Evolutionary conservation across 1,140 invertebrate genomes (phyloP).

Genomic region (Drosophila subobscura): DNA sequence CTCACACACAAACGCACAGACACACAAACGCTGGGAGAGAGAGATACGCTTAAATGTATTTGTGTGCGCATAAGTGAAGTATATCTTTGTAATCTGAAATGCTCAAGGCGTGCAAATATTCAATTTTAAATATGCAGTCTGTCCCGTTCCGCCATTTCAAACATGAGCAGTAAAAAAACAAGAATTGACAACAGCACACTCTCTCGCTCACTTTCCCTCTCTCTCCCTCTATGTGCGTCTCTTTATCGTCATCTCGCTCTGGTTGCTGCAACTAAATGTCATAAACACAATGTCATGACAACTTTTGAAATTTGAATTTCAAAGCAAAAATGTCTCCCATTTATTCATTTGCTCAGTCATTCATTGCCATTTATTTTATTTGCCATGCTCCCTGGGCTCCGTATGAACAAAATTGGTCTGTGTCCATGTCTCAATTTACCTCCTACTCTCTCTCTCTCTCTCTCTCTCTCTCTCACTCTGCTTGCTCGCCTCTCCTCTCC

Average conservation of each 20-base stretch:
- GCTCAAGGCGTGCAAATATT: conserved; percentile 81
- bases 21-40: conserved; percentile 8
- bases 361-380: conserved; percentile 82
- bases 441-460: background rate
- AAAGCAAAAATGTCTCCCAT: conserved; percentile 71
- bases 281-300: conserved; percentile 82
- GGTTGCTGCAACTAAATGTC: conserved; percentile 61
- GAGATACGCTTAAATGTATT: conserved; percentile 3
- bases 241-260: conserved; percentile 29
- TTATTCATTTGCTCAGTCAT: conserved; percentile 81
- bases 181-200: conserved; percentile 20
- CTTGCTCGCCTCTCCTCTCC: background rate
- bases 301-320: conserved; percentile 83
- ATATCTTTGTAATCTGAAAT: conserved; percentile 81
- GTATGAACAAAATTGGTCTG: conserved; percentile 55
- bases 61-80: conserved; percentile 73
- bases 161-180: conserved; percentile 34
- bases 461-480: conserved; percentile 14
- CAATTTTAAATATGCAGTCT: conserved; percentile 78
- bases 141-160: conserved; percentile 13
- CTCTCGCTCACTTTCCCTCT: background rate
- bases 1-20: conserved; percentile 19
- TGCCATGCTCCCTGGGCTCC: conserved; percentile 28
- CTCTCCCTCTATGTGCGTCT: background rate
- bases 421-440: conserved; percentile 54